Base-by-base conservation (phyloP, 2,888 invertebrate genomes). In the Aphrophora alni region DNA sequence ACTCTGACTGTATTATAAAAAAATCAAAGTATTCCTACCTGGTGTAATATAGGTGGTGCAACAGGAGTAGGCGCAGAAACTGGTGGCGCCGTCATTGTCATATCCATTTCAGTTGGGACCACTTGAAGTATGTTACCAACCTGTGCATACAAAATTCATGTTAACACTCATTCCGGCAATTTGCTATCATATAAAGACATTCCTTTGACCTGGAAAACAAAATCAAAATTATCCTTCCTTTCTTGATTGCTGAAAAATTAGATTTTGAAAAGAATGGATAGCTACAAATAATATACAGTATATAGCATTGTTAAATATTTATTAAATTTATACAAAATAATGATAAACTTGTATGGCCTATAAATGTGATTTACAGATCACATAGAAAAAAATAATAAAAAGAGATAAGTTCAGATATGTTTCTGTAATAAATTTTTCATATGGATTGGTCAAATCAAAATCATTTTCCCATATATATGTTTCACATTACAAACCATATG, bases 41-140 rank as follows among this genome's bases (percentile, higher is more conserved):
- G 17, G 8, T 44, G 17, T 14, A 44, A 8, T 59, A 59, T 14
- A n/a, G 5, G 59, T 21, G 79, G 14, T 2, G 69, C 10, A 0
- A 86, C 83, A 7, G 38, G 17, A 3, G 38, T n/a, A 28, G 86
- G 80, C 27, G 86, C 77, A 8, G 86, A 84, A n/a, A 84, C 78
- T n/a, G 82, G 73, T 86, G 33, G 83, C 80, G 25, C 84, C 83
- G 25, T 77, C 10, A 21, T 1, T 12, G 10, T 5, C 21, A 59
- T 26, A 10, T 25, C 70, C 0, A 70, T 68, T 69, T 91, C 91
- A 26, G 88, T 89, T 1, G 92, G 92, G 4, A 92, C 90, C 8
- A 92, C 91, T 87, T 92, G 91, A 44, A 92, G 87, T 83, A 91
- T 90, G 84, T 92, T 92, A 24, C 92, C 92, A 51, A 92, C 90